These are phyloP conservation scores for Goniozus legneri DNA, from an alignment of 1,140 invertebrate genomes.

Conservation along the genomic window DNA sequence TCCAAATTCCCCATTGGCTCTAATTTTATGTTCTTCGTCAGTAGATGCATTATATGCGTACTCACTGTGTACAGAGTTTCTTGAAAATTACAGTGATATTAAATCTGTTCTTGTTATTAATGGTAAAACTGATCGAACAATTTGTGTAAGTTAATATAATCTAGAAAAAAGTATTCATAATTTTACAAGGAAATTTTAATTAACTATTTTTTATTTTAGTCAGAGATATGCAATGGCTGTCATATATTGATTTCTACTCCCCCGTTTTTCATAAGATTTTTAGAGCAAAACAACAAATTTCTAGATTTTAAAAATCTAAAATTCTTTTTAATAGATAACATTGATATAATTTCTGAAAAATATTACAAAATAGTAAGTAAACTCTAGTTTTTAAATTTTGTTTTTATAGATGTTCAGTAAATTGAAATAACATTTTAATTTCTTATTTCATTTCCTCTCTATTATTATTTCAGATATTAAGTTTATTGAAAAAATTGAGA, in stretches of 20 bases:
- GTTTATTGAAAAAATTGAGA: conserved; percentile 31
- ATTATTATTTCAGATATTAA: conserved; percentile 23
- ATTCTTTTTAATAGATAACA: conserved; percentile 42
- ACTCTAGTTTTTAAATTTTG: conserved; percentile 1
- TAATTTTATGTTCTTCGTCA: conserved; percentile 42
- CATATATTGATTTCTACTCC: conserved; percentile 49
- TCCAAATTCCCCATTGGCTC: conserved; percentile 26
- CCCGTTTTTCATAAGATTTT: conserved; percentile 33
- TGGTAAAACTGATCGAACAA: conserved; percentile 31
- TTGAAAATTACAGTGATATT: conserved; percentile 20
- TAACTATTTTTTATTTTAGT: conserved; percentile 25
- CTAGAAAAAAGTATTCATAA: conserved; percentile 8
- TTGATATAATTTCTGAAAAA: conserved; percentile 44
- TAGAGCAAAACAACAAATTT: conserved; percentile 24
- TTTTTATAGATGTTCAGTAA: conserved; percentile 17
- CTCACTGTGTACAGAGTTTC: conserved; percentile 24
- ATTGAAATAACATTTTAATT: conserved; percentile 5
- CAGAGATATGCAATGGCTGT: conserved; percentile 44
- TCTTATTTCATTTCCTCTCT: conserved; percentile 4
- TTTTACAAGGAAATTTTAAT: too few relatives aligned
- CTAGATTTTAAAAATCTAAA: conserved; percentile 36
- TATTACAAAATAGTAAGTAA: conserved; percentile 39
- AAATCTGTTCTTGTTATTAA: conserved; percentile 35
- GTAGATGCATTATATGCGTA: conserved; percentile 30
- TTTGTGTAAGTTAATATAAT: conserved; percentile 30